Evolutionary conservation across 2,797 vertebrate genomes (phyloP), one percentile per base, ranked within the genome.

Genomic region (Mormyrus hasselquistii): DNA sequence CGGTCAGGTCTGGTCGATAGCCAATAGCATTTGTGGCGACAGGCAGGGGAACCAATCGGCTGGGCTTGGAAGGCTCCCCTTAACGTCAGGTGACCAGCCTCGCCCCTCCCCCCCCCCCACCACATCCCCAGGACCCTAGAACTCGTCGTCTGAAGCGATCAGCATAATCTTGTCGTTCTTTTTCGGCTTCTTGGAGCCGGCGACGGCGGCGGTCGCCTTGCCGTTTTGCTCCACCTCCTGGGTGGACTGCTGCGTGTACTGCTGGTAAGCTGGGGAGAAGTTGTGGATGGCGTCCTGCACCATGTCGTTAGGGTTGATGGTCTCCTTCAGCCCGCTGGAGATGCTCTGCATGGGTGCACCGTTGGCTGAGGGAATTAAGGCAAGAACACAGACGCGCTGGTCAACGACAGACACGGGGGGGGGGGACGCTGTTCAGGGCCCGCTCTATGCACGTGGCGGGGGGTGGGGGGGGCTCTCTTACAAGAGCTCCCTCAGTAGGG

Each of bases 241-340:
- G 1, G 96, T 98, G 0, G 98, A 96, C 90, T 99, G 97, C 95
- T 97, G 97, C 0, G 96, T 97, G 93, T 98, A 98, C 92, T 99
- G 98, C 94, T 99, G 98, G 94, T 99, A 99, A 0, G 96, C 89
- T 0, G 98, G 98, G 0, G 97, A 99, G 95, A 99, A 99, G 95
- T 98, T 99, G 94, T 99, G 98, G 91, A 99, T 98, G n/a, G 98
- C 97, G 0, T 99, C 98, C 93, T 99, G 98, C 14, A 98, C 97
- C 0, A 99, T 99, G 91, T 99, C 98, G 50, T 97, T 97, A 0
- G 97, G 98, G 90, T 98, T 99, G 29, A 99, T 98, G 55, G 98
- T 99, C 94, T 99, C 98, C 94, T 98, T 99, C 92, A 99, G 94
- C 9, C 98, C 97, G 0, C 97, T 98, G 6, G 98, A 99, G 94